Conservation (phyloP, 2,113 vertebrate genomes). For the Progne subis region DNA sequence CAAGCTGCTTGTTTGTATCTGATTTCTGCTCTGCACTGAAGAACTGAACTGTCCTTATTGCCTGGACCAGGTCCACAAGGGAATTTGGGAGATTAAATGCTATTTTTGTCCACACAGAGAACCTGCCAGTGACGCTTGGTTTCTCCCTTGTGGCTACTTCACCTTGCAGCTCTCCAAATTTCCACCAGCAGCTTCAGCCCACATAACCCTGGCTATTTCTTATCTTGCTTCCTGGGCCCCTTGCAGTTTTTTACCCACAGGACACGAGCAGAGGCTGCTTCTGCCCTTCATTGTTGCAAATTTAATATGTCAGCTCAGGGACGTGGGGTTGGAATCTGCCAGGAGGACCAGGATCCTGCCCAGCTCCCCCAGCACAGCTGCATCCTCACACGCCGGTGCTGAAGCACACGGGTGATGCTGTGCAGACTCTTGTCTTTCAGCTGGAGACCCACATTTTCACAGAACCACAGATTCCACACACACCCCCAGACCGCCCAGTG, state of each 20-base stretch:
- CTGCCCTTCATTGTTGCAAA: background rate
- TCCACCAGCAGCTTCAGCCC: background rate
- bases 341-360: background rate
- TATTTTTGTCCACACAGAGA: background rate
- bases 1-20: background rate
- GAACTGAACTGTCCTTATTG: background rate
- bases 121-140: background rate
- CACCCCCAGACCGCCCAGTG: fast-evolving
- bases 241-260: background rate
- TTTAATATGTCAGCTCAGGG: background rate
- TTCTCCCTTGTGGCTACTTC: background rate
- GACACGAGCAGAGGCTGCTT: background rate
- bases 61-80: background rate
- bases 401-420: background rate
- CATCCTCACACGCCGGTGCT: background rate
- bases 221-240: background rate
- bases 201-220: background rate
- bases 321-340: background rate
- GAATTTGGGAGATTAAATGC: background rate
- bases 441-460: background rate
- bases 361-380: background rate
- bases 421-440: background rate
- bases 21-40: background rate
- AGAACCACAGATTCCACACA: background rate
- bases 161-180: background rate